Percentiles rank a stretch among this genome's conserved stretches.
phyloP scores from a whole-genome alignment of 2,888 invertebrate genomes.

The Archaeoteleia sp. region DNA sequence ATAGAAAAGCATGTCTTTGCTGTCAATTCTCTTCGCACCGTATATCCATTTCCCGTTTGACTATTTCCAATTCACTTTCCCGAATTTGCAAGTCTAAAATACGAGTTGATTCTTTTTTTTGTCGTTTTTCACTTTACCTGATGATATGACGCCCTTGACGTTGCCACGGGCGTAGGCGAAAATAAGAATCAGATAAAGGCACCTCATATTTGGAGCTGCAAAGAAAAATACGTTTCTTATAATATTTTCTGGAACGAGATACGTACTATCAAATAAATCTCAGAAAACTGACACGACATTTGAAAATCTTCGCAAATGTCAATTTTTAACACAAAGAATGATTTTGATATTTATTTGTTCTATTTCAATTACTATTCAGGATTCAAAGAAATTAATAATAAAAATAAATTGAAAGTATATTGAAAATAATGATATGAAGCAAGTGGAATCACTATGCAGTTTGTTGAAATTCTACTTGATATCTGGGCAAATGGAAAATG shows the following conservation, averaged over 20 bases:
- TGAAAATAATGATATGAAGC: no score
- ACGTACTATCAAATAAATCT: slow-evolving; percentile 2
- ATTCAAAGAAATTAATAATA: no score
- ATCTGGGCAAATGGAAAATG: no score
- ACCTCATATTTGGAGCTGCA: slow-evolving; percentile 11
- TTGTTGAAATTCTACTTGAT: no score
- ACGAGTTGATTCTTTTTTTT: not conserved
- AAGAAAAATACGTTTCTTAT: slow-evolving; percentile 9
- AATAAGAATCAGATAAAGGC: slow-evolving; percentile 20
- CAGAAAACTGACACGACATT: slow-evolving; percentile 3
- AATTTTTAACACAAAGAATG: no score
- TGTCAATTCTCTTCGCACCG: no score
- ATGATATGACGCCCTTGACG: not conserved
- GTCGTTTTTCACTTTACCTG: slow-evolving; percentile 3
- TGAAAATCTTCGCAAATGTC: not conserved
- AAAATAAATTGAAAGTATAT: no score
- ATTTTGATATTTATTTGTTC: no score
- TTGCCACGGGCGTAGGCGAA: slow-evolving; percentile 5
- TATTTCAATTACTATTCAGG: no score
- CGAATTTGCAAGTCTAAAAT: not conserved
- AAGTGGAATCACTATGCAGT: no score
- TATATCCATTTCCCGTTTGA: no score
- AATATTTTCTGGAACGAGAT: slow-evolving; percentile 2
- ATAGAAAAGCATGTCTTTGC: no score
- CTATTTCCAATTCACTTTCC: slow-evolving; percentile 6